Evolutionary conservation across 2,797 vertebrate genomes (phyloP).

Genomic region (Thunnus albacares): DNA sequence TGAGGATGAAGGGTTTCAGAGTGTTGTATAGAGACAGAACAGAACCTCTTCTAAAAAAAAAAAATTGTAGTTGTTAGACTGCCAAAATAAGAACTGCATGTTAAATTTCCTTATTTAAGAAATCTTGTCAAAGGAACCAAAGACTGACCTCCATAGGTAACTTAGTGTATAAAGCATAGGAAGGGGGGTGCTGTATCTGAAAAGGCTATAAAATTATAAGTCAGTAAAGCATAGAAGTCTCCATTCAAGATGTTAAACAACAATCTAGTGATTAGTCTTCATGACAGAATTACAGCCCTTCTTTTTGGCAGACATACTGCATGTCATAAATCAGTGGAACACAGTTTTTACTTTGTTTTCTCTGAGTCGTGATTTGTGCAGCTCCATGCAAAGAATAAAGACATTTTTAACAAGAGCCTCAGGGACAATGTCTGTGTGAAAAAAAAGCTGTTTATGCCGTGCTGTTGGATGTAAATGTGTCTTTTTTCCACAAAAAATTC

Average conservation of each 20-base stretch:
- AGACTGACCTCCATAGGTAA: neutral
- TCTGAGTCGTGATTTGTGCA: neutral
- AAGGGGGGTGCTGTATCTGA: neutral
- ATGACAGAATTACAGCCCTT: neutral
- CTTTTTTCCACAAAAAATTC: neutral
- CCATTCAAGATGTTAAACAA: neutral
- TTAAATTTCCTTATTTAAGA: neutral
- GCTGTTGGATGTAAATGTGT: neutral
- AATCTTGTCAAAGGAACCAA: neutral
- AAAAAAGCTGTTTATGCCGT: constrained; percentile 3
- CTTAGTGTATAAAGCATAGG: neutral
- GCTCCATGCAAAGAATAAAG: neutral
- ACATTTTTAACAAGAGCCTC: neutral
- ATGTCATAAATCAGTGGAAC: constrained; percentile 5
- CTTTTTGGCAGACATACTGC: neutral
- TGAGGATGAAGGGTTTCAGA: too few relatives aligned
- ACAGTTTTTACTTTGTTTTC: constrained; percentile 3
- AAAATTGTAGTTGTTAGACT: too few relatives aligned
- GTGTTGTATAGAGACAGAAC: too few relatives aligned
- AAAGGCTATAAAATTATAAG: neutral
- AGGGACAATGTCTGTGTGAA: neutral
- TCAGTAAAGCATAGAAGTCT: neutral
- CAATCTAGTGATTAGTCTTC: neutral
- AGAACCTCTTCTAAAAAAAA: too few relatives aligned
- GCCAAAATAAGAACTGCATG: too few relatives aligned